Evolutionary conservation across 2,797 vertebrate species (phyloP), one percentile per base, ranked within the genome.

Genomic region (Phoeniculus purpureus): DNA sequence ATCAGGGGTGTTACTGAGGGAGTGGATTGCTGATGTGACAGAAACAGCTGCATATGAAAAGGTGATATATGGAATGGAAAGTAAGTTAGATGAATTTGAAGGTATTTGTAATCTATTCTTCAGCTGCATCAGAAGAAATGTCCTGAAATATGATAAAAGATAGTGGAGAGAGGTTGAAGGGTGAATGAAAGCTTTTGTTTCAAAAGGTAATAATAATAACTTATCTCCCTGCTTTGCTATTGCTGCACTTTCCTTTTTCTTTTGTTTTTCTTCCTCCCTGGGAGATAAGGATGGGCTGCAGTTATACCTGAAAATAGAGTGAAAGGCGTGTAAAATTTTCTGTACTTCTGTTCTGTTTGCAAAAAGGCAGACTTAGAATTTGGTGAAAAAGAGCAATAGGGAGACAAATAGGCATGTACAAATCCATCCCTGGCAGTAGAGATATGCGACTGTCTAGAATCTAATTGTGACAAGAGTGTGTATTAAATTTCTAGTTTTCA

Each of bases 171-270:
- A 78, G 79, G 88, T 83, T 94, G 86, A 92, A 87, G 86, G 78
- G 94, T 94, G 90, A 93, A 93, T 90, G 86, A 94, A 90, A 94
- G 88, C 84, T 96, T 94, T 96, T 94, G 90, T 94, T 95, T 95
- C 87, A 71, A 88, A 95, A 92, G 79, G 84, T 79, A 89, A 92
- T 94, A 95, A 93, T 91, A 92, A 94, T 89, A 94, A 95, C 89
- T 94, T 92, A 83, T 89, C 45, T 83, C 48, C 47, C 20, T 61
- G 50, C 32, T 86, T 85, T 94, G 85, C 71, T 84, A 15, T 64
- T 78, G 64, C 60, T 5, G 4, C 73, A 66, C 64, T 87, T 90
- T 86, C 40, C 62, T 64, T 87, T 89, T 88, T 62, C 12, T 9
- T 83, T 65, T 87, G 37, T 78, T 67, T 81, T 91, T 19, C 5